These are phyloP conservation scores for Ptilorrhoa leucosticta DNA, from an alignment of 2,113 vertebrate species.

Conservation along the genomic window DNA sequence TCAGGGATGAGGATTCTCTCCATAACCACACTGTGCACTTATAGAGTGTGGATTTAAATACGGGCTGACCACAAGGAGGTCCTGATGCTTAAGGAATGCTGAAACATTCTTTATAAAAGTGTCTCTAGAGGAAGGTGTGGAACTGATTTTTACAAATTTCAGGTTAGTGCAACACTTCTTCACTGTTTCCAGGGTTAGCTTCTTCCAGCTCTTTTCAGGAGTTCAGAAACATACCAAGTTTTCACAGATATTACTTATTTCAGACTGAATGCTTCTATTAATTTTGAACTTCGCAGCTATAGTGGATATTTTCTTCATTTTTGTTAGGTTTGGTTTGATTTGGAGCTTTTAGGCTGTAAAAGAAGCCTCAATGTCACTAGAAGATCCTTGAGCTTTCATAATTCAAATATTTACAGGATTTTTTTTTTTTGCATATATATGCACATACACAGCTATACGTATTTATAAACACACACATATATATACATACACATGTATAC, in stretches of 20 bases:
- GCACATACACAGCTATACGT: no score
- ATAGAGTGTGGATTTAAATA: not conserved
- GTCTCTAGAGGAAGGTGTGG: not conserved
- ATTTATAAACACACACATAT: no score
- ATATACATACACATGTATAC: not conserved
- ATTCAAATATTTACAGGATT: not conserved
- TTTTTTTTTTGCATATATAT: not conserved
- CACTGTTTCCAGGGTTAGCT: not conserved
- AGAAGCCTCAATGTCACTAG: not conserved
- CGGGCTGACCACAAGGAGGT: not conserved
- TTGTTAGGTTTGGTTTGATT: not conserved
- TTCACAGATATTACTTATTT: not conserved
- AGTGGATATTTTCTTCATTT: not conserved
- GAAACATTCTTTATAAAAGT: not conserved
- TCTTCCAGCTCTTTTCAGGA: not conserved
- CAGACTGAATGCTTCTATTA: not conserved
- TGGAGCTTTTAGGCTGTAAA: not conserved
- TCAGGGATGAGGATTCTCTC: not conserved
- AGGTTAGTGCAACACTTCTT: not conserved
- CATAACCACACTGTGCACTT: not conserved
- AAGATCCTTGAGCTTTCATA: not conserved
- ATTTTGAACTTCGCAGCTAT: not conserved
- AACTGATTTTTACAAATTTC: not conserved
- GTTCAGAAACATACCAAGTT: not conserved
- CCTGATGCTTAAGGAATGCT: not conserved